phyloP scores from a whole-genome alignment of 2,797 vertebrate species.

The Onychomys torridus region DNA sequence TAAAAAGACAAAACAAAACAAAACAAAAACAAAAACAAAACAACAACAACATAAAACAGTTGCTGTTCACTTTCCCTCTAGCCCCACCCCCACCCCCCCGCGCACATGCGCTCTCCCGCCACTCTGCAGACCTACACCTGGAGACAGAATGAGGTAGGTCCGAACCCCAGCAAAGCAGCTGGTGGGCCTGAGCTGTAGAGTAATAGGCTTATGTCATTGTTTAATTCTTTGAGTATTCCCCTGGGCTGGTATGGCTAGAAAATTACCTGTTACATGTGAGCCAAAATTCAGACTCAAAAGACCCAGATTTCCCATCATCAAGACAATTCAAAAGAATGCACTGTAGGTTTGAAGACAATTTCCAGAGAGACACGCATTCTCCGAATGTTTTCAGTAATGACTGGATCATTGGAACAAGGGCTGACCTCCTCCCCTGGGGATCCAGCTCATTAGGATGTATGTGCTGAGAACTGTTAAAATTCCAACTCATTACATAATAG shows the following conservation, averaged over 20 bases:
- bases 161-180: constrained; percentile 33
- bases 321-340: constrained; percentile 75
- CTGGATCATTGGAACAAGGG: constrained; percentile 55
- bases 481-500: constrained; percentile 81
- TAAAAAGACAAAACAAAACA: background rate
- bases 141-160: constrained; percentile 20
- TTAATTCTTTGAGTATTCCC: constrained; percentile 64
- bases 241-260: constrained; percentile 44
- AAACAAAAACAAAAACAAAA: background rate
- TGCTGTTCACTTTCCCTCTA: background rate
- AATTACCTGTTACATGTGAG: constrained; percentile 60
- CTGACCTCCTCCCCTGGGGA: constrained; percentile 64
- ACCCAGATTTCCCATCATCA: constrained; percentile 66
- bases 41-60: background rate
- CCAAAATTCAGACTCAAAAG: constrained; percentile 58
- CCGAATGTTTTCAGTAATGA: constrained; percentile 76
- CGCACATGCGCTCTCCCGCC: background rate
- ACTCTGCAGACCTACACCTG: background rate
- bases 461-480: constrained; percentile 73
- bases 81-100: background rate
- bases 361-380: constrained; percentile 73
- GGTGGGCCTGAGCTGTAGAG: background rate
- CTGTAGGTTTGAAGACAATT: constrained; percentile 70
- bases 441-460: constrained; percentile 69
- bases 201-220: constrained; percentile 69